phyloP scores from a whole-genome alignment of 2,113 vertebrate genomes.

The Hoplias malabaricus region DNA sequence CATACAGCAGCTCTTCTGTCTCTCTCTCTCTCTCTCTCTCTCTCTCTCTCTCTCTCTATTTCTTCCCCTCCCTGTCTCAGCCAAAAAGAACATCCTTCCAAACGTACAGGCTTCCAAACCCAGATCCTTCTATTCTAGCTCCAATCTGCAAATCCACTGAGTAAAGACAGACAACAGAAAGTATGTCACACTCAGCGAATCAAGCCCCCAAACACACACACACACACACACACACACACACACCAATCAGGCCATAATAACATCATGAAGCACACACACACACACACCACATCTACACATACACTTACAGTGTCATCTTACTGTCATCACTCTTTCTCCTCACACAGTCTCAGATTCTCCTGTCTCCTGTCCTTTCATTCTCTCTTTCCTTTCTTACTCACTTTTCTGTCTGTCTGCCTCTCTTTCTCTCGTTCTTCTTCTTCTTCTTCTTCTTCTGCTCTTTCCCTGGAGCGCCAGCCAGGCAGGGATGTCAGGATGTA shows the following conservation, averaged over 20 bases:
- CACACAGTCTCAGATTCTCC: constrained; percentile 63
- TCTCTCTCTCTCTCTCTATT: constrained; percentile 13
- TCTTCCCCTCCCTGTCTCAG: not conserved
- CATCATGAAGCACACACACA: constrained; percentile 46
- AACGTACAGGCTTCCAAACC: constrained; percentile 34
- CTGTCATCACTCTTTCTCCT: constrained; percentile 54
- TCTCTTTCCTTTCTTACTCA: not conserved
- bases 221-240: constrained; percentile 15
- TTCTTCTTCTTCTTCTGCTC: not conserved
- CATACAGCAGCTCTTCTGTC: not conserved
- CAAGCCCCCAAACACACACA: constrained; percentile 24
- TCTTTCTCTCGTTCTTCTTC: not conserved
- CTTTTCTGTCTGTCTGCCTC: not conserved
- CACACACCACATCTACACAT: constrained; percentile 38
- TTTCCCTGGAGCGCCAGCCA: constrained; percentile 63
- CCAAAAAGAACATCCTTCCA: constrained; percentile 43
- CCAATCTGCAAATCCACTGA: constrained; percentile 47
- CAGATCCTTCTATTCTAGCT: constrained; percentile 36
- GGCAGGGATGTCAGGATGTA: constrained; percentile 74
- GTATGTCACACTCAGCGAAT: constrained; percentile 51
- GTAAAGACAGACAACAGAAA: constrained; percentile 58
- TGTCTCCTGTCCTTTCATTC: constrained; percentile 3
- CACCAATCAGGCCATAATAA: constrained; percentile 39
- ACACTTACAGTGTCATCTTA: not conserved
- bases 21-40: constrained; percentile 22